A percentile compares a stretch with the other conserved stretches of the same genome.
Conservation (phyloP, 2,888 invertebrate species). For the Xestobium rufovillosum region DNA sequence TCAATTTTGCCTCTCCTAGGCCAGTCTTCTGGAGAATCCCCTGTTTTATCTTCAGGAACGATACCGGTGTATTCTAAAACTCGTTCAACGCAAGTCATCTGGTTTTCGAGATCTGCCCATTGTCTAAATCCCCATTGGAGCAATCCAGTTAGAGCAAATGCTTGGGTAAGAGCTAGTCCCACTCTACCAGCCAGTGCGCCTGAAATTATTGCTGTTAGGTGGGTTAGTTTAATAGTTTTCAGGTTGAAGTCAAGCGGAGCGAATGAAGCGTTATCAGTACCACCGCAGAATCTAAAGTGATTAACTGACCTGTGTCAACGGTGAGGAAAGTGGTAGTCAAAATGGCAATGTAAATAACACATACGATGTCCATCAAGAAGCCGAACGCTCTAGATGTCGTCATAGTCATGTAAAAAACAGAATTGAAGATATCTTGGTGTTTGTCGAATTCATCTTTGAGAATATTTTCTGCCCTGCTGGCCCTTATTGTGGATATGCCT, state of each 20-base stretch:
- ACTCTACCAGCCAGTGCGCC: constrained; percentile 60
- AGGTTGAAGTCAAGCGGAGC: background rate
- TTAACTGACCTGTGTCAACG: constrained; percentile 1
- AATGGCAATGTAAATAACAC: constrained; percentile 19
- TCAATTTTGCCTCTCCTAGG: constrained; percentile 51
- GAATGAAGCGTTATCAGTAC: background rate
- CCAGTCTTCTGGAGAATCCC: constrained; percentile 52
- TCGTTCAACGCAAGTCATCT: constrained; percentile 86
- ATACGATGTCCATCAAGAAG: constrained; percentile 24
- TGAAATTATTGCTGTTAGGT: no score
- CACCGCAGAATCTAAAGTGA: no score
- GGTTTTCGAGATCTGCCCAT: constrained; percentile 72
- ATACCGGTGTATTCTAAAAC: constrained; percentile 47
- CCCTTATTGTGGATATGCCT: constrained; percentile 28
- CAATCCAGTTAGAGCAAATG: constrained; percentile 65
- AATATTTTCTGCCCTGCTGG: constrained; percentile 23
- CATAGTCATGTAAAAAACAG: constrained; percentile 25
- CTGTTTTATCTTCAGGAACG: constrained; percentile 35
- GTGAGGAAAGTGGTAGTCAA: constrained; percentile 17
- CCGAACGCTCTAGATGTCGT: constrained; percentile 24
- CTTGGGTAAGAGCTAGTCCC: constrained; percentile 72
- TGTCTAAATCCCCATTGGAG: constrained; percentile 63
- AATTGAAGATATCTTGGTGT: constrained; percentile 24
- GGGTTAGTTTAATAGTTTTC: no score
- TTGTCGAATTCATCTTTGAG: constrained; percentile 11